Evolutionary conservation across 30 jellyfish, hydroid and myxozoan genomes (phyloP).

Genomic region (Rhopilema esculentum): DNA sequence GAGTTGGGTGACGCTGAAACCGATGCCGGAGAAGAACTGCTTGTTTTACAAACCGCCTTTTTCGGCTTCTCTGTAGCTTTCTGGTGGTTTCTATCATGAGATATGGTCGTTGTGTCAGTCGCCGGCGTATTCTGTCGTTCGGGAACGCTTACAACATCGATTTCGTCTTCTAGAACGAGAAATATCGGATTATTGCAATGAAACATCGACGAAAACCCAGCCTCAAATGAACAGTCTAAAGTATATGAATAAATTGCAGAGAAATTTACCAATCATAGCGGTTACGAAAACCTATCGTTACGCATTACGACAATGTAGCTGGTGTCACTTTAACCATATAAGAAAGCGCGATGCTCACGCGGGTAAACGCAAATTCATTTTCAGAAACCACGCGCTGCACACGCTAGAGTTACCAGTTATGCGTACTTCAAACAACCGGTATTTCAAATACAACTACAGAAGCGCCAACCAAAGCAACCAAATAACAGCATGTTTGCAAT

Average conservation of each 20-base stretch:
- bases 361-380: neutral
- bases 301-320: no score
- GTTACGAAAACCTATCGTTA: no score
- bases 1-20: conserved; percentile 33
- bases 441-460: neutral
- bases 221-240: no score
- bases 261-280: neutral
- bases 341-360: neutral
- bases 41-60: neutral
- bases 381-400: neutral
- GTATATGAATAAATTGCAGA: neutral
- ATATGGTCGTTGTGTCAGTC: neutral
- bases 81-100: conserved; percentile 24
- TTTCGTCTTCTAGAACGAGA: conserved; percentile 69
- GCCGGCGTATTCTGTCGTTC: conserved; percentile 37
- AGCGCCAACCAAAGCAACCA: no score
- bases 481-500: no score
- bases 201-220: no score
- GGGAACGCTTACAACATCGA: conserved; percentile 78
- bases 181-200: neutral
- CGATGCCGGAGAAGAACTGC: neutral
- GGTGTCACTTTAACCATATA: neutral
- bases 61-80: conserved; percentile 23
- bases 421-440: neutral
- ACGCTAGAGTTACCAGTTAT: neutral